Conservation (phyloP, 2,113 vertebrate species). For the Epinephelus moara region DNA sequence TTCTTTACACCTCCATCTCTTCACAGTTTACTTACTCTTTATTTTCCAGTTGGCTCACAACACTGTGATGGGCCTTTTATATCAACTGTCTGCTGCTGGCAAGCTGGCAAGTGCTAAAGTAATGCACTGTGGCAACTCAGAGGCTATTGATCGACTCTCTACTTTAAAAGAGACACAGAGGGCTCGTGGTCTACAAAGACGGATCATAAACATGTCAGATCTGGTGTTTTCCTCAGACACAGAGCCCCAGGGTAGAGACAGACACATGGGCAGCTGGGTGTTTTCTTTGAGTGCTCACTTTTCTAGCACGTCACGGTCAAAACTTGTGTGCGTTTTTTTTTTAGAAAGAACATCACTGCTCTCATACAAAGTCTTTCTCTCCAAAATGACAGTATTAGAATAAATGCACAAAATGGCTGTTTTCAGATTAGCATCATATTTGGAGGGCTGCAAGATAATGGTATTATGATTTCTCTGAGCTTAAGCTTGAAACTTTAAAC, state of each 20-base stretch:
- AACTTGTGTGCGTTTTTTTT: neutral
- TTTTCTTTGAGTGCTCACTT: conserved; percentile 15
- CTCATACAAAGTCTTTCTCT: neutral
- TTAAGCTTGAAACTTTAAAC: neutral
- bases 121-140: conserved; percentile 19
- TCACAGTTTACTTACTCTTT: conserved; percentile 30
- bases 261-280: conserved; percentile 16
- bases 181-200: conserved; percentile 26
- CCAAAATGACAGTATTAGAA: neutral
- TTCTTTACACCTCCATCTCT: neutral
- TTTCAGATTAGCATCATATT: conserved; percentile 1
- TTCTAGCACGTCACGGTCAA: neutral
- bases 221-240: conserved; percentile 36
- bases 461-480: neutral
- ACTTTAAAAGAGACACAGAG: conserved; percentile 23
- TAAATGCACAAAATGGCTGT: neutral
- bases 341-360: conserved; percentile 1
- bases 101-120: conserved; percentile 15
- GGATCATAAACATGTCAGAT: conserved; percentile 39
- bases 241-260: conserved; percentile 18
- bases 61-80: neutral
- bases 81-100: conserved; percentile 16
- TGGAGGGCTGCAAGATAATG: neutral
- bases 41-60: conserved; percentile 14
- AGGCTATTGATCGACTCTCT: conserved; percentile 36